These are phyloP conservation scores for Montipora foliosa DNA, from an alignment of 64 coral and sea anemone genomes.

Conservation along the genomic window DNA sequence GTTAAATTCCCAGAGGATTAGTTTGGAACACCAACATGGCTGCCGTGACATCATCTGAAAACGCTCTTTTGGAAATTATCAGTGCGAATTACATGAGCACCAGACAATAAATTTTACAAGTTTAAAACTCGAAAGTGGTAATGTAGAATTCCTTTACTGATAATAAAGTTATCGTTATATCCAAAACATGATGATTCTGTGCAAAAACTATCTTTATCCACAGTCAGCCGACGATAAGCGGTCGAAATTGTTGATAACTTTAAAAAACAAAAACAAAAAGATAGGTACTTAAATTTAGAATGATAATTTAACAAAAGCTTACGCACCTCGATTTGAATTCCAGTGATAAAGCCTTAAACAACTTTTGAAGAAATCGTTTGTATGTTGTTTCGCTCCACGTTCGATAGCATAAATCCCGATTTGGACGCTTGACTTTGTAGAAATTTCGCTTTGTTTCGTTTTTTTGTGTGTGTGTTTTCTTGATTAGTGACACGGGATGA, in stretches of 20 bases:
- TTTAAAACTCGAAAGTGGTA: too few relatives aligned
- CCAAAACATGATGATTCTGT: too few relatives aligned
- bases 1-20: too few relatives aligned
- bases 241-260: neutral
- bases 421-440: neutral
- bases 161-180: too few relatives aligned
- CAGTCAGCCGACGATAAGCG: neutral
- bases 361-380: neutral
- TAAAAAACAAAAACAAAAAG: neutral
- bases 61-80: too few relatives aligned
- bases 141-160: too few relatives aligned
- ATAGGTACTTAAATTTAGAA: neutral
- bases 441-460: neutral
- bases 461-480: neutral
- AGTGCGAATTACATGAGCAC: too few relatives aligned
- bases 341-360: constrained; percentile 2
- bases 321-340: constrained; percentile 37
- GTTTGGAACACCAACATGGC: too few relatives aligned
- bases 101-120: too few relatives aligned
- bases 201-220: too few relatives aligned
- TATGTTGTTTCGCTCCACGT: neutral
- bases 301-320: neutral
- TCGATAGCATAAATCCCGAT: neutral
- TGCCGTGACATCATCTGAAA: too few relatives aligned
- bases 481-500: neutral